Evolutionary conservation across 2,888 invertebrate genomes (phyloP), one percentile per base, ranked within the genome.

Genomic region (Phania funesta): DNA sequence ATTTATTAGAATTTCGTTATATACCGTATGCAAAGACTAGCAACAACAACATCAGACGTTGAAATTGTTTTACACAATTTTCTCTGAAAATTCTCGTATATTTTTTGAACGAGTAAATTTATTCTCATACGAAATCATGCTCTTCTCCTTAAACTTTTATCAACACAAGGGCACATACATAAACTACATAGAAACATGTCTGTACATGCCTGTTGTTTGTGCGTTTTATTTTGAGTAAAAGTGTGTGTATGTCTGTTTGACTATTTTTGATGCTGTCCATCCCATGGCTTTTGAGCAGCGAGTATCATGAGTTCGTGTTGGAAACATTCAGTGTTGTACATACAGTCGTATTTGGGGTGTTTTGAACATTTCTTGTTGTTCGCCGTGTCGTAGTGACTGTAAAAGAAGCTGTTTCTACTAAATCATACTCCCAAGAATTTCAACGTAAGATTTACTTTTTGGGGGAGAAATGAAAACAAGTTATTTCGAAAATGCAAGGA

Each of bases 1-100:
- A 87, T 86, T 60, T 85, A 88, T 89, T 89, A 89, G 89, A 89
- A 89, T 86, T 35, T 41, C 65, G 50, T 79, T 65, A 60, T 65
- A 50, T 64, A 54, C 35, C 18, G 5, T 13, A 26, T 52, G 26
- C 16, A 54, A 20, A 38, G 11, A 70, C 13, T 6, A 22, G 0
- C 6, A 35, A 48, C 32, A 70, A 44, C n/a, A 56, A 56, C 32
- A 62, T 18, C 9, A 20, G 13, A 11, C 46, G 62, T 62, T 62
- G 29, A 76, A 65, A 58, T 58, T 32, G 16, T 76, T 67, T 76
- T 58, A 46, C 44, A 44, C 26, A 78, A 56, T 41, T 71, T 78
- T 78, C 65, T 78, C 71, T 71, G 65, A 65, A 73, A 44, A 65
- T 65, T 65, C 50, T 79, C 58, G 35, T 52, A 7, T 20, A 22